These are phyloP conservation scores for Chaetoderma sp. DNA, from an alignment of 2,888 invertebrate genomes.

Conservation along the genomic window DNA sequence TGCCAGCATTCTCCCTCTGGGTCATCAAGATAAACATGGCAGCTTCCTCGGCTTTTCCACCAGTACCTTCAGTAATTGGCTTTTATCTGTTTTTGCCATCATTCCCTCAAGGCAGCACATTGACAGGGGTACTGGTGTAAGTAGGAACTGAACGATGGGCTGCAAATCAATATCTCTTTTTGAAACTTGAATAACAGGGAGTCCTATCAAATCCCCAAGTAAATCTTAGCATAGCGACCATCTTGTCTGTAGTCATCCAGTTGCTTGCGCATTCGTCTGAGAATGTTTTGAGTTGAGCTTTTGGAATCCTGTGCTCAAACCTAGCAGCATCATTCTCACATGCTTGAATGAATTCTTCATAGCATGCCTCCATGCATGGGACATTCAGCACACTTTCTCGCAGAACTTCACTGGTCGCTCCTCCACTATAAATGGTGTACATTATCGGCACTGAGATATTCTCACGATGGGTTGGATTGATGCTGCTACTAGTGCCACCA, in stretches of 20 bases:
- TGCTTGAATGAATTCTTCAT: conserved; percentile 5
- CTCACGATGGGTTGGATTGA: conserved; percentile 16
- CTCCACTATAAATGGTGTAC: conserved; percentile 9
- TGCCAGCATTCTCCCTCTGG: not conserved
- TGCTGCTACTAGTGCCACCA: not conserved
- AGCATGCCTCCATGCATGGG: conserved; percentile 11
- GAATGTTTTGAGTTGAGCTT: conserved; percentile 11
- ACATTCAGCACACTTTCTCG: conserved; percentile 8
- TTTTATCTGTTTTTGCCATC: no score
- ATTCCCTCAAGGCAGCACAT: conserved; percentile 18
- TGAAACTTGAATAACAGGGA: conserved; percentile 1
- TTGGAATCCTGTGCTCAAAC: conserved; percentile 17
- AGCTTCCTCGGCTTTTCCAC: not conserved
- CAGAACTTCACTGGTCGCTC: not conserved
- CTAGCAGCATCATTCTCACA: conserved; percentile 9
- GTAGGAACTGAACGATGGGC: conserved; percentile 6
- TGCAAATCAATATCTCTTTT: conserved; percentile 9
- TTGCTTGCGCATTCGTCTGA: conserved; percentile 4
- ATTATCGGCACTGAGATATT: not conserved
- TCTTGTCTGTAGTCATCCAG: not conserved
- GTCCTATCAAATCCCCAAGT: conserved; percentile 19
- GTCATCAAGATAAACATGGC: not conserved
- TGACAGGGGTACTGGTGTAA: no score
- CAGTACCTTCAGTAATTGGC: conserved; percentile 5
- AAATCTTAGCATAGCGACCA: not conserved